Evolutionary conservation across 2,888 invertebrate genomes (phyloP), one percentile per base, ranked within the genome.

Genomic region (Pelosia muscerda): DNA sequence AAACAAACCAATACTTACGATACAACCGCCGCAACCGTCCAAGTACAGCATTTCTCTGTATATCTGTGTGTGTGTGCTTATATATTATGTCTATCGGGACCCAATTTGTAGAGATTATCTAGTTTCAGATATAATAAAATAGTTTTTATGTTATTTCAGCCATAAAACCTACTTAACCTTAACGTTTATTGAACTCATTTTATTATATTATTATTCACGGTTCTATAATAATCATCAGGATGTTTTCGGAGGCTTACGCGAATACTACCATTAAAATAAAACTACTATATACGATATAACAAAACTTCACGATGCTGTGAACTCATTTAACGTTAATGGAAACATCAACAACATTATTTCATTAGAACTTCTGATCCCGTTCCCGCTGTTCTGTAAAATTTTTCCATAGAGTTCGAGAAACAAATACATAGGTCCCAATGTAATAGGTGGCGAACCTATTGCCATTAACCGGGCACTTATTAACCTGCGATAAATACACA

Each of bases 121-220:
- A 65, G 65, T 65, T 65, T 65, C 38, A 59, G 57, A 26, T 55
- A 34, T 34, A 60, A 42, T 54, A 59, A 59, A 54, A 65, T 54
- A 34, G 31, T 65, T 53, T 55, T 23, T 55, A 55, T 55, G 55
- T 23, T 26, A 55, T 15, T 55, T 6, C 8, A 25, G 15, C 55
- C 15, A 25, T 55, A 23, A 15, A 55, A 55, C 13, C 26, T 26
- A 55, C 5, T 9, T n/a, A 49, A n/a, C n/a, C 49, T n/a, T 49
- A n/a, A 49, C 8, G 49, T 49, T 49, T 49, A 49, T 49, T 4
- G 49, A 9, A 49, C n/a, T 49, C 49, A 49, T 49, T 49, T 49
- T 19, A 49, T 49, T 49, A 49, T 49, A 49, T 49, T n/a, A 49
- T 49, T 49, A n/a, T 49, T n/a, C 49, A 49, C n/a, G 49, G n/a